Conservation (phyloP, 2,888 invertebrate genomes). For the Acleris sparsana region DNA sequence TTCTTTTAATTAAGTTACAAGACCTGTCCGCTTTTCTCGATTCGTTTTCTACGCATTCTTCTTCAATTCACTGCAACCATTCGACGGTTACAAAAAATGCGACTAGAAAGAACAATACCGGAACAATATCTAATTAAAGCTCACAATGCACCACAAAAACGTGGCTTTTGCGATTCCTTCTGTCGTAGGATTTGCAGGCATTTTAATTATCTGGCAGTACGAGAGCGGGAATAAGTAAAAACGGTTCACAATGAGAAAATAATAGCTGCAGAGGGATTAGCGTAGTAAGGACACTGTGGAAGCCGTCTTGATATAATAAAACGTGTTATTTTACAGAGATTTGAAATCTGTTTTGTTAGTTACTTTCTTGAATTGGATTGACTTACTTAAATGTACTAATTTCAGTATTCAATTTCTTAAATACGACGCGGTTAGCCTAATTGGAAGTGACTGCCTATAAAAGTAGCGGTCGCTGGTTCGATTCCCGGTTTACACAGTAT, state of each 20-base stretch:
- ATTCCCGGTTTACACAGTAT: no score
- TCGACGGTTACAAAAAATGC: neutral
- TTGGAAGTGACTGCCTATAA: no score
- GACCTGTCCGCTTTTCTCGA: no score
- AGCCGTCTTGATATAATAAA: slow-evolving; percentile 35
- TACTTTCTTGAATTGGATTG: no score
- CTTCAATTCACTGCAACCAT: no score
- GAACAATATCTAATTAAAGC: slow-evolving; percentile 24
- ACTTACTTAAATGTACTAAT: no score
- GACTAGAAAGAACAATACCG: neutral
- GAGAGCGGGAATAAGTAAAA: slow-evolving; percentile 57
- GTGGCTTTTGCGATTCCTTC: slow-evolving; percentile 39
- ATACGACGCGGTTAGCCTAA: no score
- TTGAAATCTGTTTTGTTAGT: no score
- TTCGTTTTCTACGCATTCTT: no score
- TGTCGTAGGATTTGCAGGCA: slow-evolving; percentile 52
- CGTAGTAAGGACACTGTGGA: slow-evolving; percentile 45
- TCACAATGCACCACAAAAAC: slow-evolving; percentile 38
- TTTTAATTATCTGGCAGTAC: slow-evolving; percentile 70
- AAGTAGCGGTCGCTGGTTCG: no score
- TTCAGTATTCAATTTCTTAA: no score
- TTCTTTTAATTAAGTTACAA: no score
- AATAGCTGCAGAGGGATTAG: slow-evolving; percentile 58
- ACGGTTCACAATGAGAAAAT: slow-evolving; percentile 64
- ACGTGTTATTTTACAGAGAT: slow-evolving; percentile 21